Base-by-base conservation (phyloP, 2,113 vertebrate genomes). In the Girardinichthys multiradiatus region DNA sequence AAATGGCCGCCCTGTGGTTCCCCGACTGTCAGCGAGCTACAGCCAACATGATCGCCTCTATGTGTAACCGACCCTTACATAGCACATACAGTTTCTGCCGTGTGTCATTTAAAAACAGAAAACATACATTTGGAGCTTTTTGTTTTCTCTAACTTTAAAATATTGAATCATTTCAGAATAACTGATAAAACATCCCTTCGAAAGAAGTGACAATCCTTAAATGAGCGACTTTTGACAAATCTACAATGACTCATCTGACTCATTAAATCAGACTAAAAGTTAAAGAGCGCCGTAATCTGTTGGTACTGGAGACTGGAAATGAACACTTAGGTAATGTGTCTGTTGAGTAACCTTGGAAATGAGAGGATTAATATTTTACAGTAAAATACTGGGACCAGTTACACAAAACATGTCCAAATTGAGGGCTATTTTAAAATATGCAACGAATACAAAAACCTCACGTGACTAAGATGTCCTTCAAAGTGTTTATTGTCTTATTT, bases 1-100 rank as follows among this genome's bases (percentile, higher is more conserved):
- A 99, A 83, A 76, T 98, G 85, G 97, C 97, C 2, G 96, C 97
- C 0, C 75, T 98, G 17, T 99, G 98, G 98, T 99, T 99, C 82
- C 97, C 98, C 0, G 95, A 98, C 37, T 90, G 96, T 71, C 97
- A 99, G 87, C 93, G 97, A 29, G 95, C 96, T 2, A 97, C 94
- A 0, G 97, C 97, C 39, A 98, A 99, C 92, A 97, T 92, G 93
- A 90, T 98, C 0, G 94, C 95, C 72, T 97, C 96, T 0, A 98
- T 98, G 97, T 95, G 97, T 99, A 92, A 97, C 17, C 8, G 21
- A 51, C 48, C 21, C 45, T 21, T 42, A 39, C 4, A 39, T n/a
- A n/a, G n/a, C n/a, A n/a, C 11, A 14, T 39, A 42, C 14, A 42
- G 39, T 15, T 42, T 42, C 14, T 7, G 42, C 39, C 4, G 39